Conservation (phyloP, 2,113 vertebrate species). For the Ariopsis seemanni region DNA sequence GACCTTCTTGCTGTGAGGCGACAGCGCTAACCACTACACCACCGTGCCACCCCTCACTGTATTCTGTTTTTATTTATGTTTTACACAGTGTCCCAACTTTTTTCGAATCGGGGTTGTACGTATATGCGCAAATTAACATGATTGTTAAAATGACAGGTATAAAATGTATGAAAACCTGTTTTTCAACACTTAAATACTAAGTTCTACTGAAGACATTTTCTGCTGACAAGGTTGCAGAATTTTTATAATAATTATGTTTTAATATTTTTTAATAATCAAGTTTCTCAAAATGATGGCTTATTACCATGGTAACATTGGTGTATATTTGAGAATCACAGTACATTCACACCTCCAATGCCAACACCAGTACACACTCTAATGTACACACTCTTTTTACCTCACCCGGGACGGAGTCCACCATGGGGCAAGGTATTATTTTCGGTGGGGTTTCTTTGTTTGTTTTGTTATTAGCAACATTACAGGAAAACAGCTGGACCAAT, state of each 20-base stretch:
- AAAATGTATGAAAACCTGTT: background rate
- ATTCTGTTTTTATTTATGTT: too few relatives aligned
- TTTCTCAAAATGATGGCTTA: background rate
- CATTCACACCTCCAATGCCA: background rate
- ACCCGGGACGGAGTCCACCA: too few relatives aligned
- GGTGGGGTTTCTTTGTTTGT: too few relatives aligned
- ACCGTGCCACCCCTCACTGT: too few relatives aligned
- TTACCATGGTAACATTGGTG: background rate
- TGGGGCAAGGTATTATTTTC: too few relatives aligned
- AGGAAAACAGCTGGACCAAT: too few relatives aligned
- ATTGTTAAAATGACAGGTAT: background rate
- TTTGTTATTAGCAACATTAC: too few relatives aligned
- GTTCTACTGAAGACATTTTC: background rate
- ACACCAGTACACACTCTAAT: background rate
- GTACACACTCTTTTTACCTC: background rate
- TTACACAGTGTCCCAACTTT: too few relatives aligned
- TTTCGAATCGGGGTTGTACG: background rate
- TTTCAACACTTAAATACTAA: background rate
- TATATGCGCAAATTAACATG: background rate
- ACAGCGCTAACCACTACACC: too few relatives aligned
- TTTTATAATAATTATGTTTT: background rate
- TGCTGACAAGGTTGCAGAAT: background rate
- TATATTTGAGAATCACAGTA: background rate
- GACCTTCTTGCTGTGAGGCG: too few relatives aligned
- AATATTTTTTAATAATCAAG: background rate